Percentiles rank a stretch among this genome's conserved stretches.
These are phyloP conservation scores for Polypterus bichir DNA, from an alignment of 2,113 vertebrate species.

Conservation along the genomic window DNA sequence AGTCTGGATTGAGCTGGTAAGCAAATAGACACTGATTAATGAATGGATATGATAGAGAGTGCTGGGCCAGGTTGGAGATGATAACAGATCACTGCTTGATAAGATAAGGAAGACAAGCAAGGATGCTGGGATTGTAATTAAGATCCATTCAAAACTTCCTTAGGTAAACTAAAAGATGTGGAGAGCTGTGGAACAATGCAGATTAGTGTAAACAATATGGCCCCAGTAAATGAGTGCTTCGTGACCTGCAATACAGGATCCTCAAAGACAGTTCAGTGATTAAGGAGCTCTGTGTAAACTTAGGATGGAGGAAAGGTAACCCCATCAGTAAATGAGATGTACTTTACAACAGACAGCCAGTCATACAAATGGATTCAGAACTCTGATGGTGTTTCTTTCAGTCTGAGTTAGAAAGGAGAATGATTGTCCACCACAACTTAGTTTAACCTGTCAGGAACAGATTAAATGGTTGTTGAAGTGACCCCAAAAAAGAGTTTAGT, in stretches of 20 bases:
- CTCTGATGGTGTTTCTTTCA: too few species aligned
- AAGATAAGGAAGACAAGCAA: conserved; percentile 40
- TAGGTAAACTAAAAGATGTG: conserved; percentile 7
- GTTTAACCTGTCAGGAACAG: too few species aligned
- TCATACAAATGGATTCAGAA: too few species aligned
- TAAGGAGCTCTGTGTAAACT: too few species aligned
- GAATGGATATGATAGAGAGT: conserved; percentile 17
- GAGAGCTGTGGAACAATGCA: conserved; percentile 30
- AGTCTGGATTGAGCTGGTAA: not conserved
- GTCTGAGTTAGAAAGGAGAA: too few species aligned
- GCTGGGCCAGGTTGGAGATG: conserved; percentile 25
- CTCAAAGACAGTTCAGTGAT: too few species aligned
- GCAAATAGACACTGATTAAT: conserved; percentile 21
- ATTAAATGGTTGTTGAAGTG: too few species aligned
- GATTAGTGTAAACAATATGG: conserved; percentile 41
- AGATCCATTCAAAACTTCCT: conserved; percentile 17
- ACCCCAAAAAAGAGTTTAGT: too few species aligned
- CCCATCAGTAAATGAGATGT: too few species aligned
- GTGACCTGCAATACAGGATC: conserved; percentile 32
- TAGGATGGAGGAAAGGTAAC: too few species aligned
- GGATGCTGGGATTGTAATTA: conserved; percentile 32
- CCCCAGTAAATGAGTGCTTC: conserved; percentile 39
- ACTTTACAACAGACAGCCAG: too few species aligned
- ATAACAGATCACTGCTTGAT: conserved; percentile 46
- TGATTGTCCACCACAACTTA: too few species aligned